Evolutionary conservation across 2,113 vertebrate genomes (phyloP).

Genomic region (Austrofundulus limnaeus): DNA sequence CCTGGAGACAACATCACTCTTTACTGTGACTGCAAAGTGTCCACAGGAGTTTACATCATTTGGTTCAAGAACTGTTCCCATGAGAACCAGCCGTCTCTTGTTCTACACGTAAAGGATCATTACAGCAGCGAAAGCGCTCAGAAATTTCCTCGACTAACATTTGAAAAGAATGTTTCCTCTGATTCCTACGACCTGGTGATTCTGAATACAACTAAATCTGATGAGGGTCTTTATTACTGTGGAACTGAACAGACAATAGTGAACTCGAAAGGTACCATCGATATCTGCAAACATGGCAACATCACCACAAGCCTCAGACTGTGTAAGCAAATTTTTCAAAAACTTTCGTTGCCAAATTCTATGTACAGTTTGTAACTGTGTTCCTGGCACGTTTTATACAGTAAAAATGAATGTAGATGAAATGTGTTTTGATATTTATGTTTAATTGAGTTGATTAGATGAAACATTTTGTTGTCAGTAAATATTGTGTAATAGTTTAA

Average conservation of each 20-base stretch:
- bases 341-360: too few species aligned
- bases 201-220: constrained; percentile 14
- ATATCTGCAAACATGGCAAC: background rate
- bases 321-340: background rate
- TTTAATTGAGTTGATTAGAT: too few species aligned
- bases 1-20: constrained; percentile 39
- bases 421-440: background rate
- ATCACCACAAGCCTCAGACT: background rate
- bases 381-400: too few species aligned
- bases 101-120: background rate
- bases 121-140: rapidly evolving
- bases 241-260: background rate
- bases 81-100: constrained; percentile 19
- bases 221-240: constrained; percentile 46
- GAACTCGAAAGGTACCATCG: background rate
- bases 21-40: constrained; percentile 19
- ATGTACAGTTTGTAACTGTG: too few species aligned
- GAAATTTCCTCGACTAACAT: background rate
- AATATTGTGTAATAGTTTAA: too few species aligned
- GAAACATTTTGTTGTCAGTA: too few species aligned
- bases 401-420: background rate
- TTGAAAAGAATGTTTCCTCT: background rate
- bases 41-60: background rate
- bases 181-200: constrained; percentile 24
- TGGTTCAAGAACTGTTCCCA: constrained; percentile 46